These are phyloP conservation scores for Panzeria rudis DNA, from an alignment of 2,888 invertebrate genomes.

Conservation along the genomic window DNA sequence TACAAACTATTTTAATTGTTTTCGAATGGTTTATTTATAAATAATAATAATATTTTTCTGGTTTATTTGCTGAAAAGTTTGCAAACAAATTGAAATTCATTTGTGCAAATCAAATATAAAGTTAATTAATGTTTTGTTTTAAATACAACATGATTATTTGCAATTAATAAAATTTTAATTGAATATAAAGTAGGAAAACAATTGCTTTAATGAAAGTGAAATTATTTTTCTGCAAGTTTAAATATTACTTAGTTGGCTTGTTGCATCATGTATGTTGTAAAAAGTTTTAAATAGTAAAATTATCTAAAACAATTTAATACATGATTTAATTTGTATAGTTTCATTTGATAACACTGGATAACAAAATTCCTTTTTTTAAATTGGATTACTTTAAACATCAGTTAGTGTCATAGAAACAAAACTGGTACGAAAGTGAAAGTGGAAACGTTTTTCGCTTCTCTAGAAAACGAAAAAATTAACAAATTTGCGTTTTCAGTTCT, in stretches of 20 bases:
- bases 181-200: conserved; percentile 9
- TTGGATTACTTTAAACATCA: too few species aligned
- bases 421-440: too few species aligned
- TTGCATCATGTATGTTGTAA: too few species aligned
- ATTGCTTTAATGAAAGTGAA: neutral
- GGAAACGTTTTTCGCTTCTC: too few species aligned
- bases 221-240: neutral
- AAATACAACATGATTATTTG: conserved; percentile 22
- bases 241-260: neutral
- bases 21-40: conserved; percentile 28
- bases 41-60: conserved; percentile 21
- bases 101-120: conserved; percentile 43
- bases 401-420: too few species aligned
- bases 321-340: too few species aligned
- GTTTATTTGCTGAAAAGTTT: conserved; percentile 10
- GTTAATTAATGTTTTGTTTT: conserved; percentile 53
- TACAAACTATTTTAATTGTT: conserved; percentile 33
- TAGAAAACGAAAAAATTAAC: too few species aligned
- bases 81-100: conserved; percentile 37
- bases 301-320: neutral
- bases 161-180: conserved; percentile 34
- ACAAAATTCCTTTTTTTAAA: too few species aligned
- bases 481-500: too few species aligned
- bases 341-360: too few species aligned
- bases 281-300: too few species aligned